Base-by-base conservation (phyloP, 2,888 invertebrate genomes). In the Orchesella flavescens region DNA sequence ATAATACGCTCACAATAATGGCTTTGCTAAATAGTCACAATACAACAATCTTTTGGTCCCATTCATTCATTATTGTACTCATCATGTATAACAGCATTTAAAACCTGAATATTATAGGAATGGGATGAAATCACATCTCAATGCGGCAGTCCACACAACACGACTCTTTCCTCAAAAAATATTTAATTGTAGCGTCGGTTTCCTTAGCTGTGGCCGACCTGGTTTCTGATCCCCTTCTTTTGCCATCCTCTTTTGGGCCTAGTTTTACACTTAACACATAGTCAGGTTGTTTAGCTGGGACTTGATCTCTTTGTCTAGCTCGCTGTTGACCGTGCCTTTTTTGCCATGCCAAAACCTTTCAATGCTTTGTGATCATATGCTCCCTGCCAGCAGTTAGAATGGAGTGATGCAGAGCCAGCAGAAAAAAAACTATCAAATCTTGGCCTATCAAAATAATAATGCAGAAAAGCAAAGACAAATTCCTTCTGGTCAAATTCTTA, bases 141-240 rank as follows among this genome's bases (percentile, higher is more conserved):
- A 83, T 73, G 77, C 77, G 72, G 43, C 77, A 69, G 74, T 82
- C 73, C 79, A 57, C 76, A 73, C 73, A 75, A 77, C 65, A 68
- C 61, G 66, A 66, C 63, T 78, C 80, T 83, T 84, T 76, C 77
- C 71, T 72, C 63, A 59, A 65, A 65, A 73, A 49, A 78, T 34
- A 72, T 63, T 72, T 88, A 88, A 88, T 88, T 88, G 85, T 84
- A 87, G 87, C 86, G 87, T 87, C 87, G 87, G 86, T 88, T 86
- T 88, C 88, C 83, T 87, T 87, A 87, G 87, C 87, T 88, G 88
- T 86, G 87, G 87, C 88, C 86, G 86, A 84, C 83, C 81, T 84
- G 71, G 77, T 79, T 76, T 63, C 74, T 73, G 65, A 71, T 78
- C 68, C 61, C 44, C 71, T 44, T 68, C 61, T 69, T 44, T 63